These are phyloP conservation scores for Imbricaverruca yamaguchii DNA, from an alignment of 2,888 invertebrate genomes.

Conservation along the genomic window DNA sequence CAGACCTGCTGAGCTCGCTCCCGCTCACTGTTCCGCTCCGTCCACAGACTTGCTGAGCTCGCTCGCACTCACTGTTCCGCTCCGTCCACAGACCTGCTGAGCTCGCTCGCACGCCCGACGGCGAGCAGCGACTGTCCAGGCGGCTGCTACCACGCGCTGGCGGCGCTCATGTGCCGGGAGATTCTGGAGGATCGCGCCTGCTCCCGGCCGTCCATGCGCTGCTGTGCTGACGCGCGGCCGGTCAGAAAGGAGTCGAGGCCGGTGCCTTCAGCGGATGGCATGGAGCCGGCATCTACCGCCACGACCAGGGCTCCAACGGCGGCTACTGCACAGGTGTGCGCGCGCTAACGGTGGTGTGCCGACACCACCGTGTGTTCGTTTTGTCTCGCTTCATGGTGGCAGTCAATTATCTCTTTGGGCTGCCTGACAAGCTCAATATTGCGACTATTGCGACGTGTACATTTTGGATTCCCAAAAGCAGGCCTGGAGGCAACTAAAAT, in stretches of 20 bases:
- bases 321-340: background rate
- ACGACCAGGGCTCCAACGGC: background rate
- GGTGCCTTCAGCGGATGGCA: background rate
- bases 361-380: too few relatives aligned
- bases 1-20: too few relatives aligned
- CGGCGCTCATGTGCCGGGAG: conserved; percentile 76
- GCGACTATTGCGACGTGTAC: background rate
- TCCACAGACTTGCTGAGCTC: too few relatives aligned
- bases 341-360: too few relatives aligned
- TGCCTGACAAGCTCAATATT: background rate
- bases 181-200: conserved; percentile 74
- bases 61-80: too few relatives aligned
- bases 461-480: background rate
- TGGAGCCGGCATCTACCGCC: background rate
- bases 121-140: conserved; percentile 27
- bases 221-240: conserved; percentile 60
- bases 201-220: conserved; percentile 71
- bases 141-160: conserved; percentile 69
- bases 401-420: background rate
- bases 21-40: too few relatives aligned
- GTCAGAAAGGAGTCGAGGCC: background rate
- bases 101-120: background rate
- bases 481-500: too few relatives aligned
- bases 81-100: background rate
- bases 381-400: too few relatives aligned